Evolutionary conservation across 2,797 vertebrate genomes (phyloP).

Genomic region (Scolopax rusticola): DNA sequence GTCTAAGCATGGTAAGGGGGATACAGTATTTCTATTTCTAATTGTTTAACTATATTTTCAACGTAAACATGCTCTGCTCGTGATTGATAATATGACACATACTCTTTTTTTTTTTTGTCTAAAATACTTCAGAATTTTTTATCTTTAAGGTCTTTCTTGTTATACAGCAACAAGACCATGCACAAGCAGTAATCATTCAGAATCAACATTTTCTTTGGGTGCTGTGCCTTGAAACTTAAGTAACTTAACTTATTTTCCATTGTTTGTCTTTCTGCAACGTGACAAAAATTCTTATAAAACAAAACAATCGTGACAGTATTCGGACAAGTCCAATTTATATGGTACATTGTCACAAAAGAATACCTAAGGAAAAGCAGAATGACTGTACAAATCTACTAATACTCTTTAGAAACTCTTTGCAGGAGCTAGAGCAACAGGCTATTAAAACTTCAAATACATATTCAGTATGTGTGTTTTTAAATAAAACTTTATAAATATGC

Average conservation of each 20-base stretch:
- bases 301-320: slow-evolving; percentile 40
- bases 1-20: background rate
- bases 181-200: background rate
- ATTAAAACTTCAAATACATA: slow-evolving; percentile 71
- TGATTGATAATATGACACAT: background rate
- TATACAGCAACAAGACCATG: slow-evolving; percentile 20
- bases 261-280: slow-evolving; percentile 27
- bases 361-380: slow-evolving; percentile 64
- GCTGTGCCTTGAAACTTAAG: slow-evolving; percentile 3
- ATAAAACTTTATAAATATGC: slow-evolving; percentile 77
- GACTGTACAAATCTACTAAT: slow-evolving; percentile 61
- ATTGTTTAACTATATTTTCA: background rate
- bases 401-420: slow-evolving; percentile 66
- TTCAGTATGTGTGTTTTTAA: slow-evolving; percentile 62
- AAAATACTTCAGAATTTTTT: slow-evolving; percentile 12
- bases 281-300: slow-evolving; percentile 40
- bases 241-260: slow-evolving; percentile 33
- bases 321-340: slow-evolving; percentile 55
- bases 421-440: slow-evolving; percentile 63
- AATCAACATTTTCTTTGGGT: slow-evolving; percentile 27
- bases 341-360: slow-evolving; percentile 54
- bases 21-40: background rate
- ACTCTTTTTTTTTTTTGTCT: background rate
- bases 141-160: slow-evolving; percentile 17
- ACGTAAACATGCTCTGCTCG: background rate